These are phyloP conservation scores for Megaceryle maxima DNA, from an alignment of 2,113 vertebrate genomes.

Conservation along the genomic window DNA sequence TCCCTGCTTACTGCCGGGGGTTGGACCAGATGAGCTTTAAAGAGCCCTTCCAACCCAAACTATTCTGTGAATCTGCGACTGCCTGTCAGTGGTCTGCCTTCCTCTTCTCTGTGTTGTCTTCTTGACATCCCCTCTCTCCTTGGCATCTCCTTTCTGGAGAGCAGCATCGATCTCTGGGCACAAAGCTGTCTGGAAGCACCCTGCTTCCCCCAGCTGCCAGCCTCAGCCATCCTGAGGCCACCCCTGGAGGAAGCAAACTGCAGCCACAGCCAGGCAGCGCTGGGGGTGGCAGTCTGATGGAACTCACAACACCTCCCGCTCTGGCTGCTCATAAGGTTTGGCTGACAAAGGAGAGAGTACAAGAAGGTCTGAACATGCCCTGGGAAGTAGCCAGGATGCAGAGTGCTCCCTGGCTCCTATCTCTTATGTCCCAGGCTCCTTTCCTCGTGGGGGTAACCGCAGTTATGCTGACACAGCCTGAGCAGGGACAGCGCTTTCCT, in stretches of 20 bases:
- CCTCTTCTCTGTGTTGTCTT: background rate
- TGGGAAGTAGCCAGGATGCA: background rate
- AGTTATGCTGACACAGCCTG: background rate
- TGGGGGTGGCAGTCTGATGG: rapidly evolving
- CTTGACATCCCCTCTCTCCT: no score
- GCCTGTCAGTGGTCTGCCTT: no score
- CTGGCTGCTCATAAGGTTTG: rapidly evolving
- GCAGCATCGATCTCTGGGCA: rapidly evolving
- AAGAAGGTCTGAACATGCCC: background rate
- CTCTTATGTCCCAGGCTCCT: background rate
- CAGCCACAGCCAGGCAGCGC: background rate
- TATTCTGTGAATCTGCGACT: background rate
- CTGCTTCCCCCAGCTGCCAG: background rate
- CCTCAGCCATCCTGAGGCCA: background rate
- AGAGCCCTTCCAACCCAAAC: background rate
- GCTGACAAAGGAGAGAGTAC: background rate
- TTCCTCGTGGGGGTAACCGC: rapidly evolving
- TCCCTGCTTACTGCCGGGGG: background rate
- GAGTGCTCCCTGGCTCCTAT: background rate
- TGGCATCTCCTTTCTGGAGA: background rate
- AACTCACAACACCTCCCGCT: rapidly evolving
- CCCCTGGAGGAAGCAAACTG: background rate
- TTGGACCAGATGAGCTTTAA: background rate
- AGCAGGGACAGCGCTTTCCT: background rate
- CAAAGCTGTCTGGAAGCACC: background rate